Evolutionary conservation across 2,888 invertebrate species (phyloP).

Genomic region (Eupithecia exiguata): DNA sequence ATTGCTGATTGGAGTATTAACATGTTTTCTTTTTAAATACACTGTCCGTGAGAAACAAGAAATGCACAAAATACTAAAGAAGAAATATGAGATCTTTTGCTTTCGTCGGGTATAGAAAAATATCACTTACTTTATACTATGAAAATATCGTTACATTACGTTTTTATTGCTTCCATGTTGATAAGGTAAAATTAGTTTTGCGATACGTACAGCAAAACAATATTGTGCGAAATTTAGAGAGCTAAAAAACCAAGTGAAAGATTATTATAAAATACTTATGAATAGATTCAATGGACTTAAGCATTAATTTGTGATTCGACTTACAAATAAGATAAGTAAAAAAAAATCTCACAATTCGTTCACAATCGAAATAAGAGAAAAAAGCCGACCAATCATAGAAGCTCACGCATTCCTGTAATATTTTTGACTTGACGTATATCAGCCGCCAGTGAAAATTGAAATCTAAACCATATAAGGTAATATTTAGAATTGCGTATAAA

Average conservation of each 20-base stretch:
- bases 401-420: conserved; percentile 81
- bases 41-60: conserved; percentile 23
- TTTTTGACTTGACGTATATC: conserved; percentile 50
- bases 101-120: conserved; percentile 62
- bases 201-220: conserved; percentile 72
- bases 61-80: conserved; percentile 34
- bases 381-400: conserved; percentile 70
- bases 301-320: conserved; percentile 44
- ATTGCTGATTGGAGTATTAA: conserved; percentile 19
- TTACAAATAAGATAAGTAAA: conserved; percentile 36
- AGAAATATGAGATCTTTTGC: conserved; percentile 52
- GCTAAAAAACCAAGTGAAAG: conserved; percentile 74
- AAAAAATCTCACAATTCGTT: conserved; percentile 19
- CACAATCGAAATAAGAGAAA: conserved; percentile 54
- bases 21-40: conserved; percentile 19
- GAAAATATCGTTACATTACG: conserved; percentile 68
- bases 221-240: conserved; percentile 61
- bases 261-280: conserved; percentile 60
- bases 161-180: conserved; percentile 54
- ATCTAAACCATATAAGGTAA: not conserved
- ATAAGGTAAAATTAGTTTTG: conserved; percentile 58
- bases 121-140: conserved; percentile 80
- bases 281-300: conserved; percentile 49
- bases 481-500: not conserved
- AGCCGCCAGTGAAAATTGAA: not conserved